A percentile compares a stretch with the other conserved stretches of the same genome.
phyloP scores from a whole-genome alignment of 2,888 invertebrate species.

The Nineta flava region DNA sequence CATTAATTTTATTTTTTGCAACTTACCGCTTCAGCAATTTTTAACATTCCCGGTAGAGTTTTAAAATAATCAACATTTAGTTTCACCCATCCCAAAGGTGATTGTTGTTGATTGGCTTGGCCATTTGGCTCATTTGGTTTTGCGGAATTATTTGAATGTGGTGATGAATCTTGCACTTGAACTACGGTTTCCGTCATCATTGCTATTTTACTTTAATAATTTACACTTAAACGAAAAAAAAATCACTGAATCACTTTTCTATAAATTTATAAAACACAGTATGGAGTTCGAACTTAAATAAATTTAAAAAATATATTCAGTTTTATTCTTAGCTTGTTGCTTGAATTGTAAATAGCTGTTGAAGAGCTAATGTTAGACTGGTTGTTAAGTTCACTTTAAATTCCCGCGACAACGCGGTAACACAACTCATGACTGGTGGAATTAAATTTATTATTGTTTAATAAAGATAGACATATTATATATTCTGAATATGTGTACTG shows the following conservation, averaged over 20 bases:
- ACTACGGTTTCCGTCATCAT: slow-evolving; percentile 79
- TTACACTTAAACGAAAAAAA: not conserved
- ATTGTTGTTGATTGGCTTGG: slow-evolving; percentile 25
- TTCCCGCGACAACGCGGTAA: not conserved
- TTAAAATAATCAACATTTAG: slow-evolving; percentile 66
- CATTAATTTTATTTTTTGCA: too few species aligned
- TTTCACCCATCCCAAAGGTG: slow-evolving; percentile 49
- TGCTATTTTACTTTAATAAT: slow-evolving; percentile 6
- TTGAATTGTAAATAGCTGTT: too few species aligned
- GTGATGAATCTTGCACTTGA: slow-evolving; percentile 52
- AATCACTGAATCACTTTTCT: not conserved
- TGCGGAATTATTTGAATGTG: slow-evolving; percentile 30
- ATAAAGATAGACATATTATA: not conserved
- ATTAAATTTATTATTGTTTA: not conserved
- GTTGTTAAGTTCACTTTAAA: not conserved
- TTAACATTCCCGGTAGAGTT: slow-evolving; percentile 65
- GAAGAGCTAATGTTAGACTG: too few species aligned
- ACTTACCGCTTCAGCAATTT: slow-evolving; percentile 69
- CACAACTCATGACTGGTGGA: too few species aligned
- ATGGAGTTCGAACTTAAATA: not conserved
- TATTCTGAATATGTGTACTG: too few species aligned
- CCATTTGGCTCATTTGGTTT: slow-evolving; percentile 16
- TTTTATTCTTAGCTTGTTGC: not conserved
- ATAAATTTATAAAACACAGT: not conserved
- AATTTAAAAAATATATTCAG: not conserved